Evolutionary conservation across 2,888 invertebrate genomes (phyloP), one percentile per base, ranked within the genome.

Genomic region (Heliconius charithonia): DNA sequence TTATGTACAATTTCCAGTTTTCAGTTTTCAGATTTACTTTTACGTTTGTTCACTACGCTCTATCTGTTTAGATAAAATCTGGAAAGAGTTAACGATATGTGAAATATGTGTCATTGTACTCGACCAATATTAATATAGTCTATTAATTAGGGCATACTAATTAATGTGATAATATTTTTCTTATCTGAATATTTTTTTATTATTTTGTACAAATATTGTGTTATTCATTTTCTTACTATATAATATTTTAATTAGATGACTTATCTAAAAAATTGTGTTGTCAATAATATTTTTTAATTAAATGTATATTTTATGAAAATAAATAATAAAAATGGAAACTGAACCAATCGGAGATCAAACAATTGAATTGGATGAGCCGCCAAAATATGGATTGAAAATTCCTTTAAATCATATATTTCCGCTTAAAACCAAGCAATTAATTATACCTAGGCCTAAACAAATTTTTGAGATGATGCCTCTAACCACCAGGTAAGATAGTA

Each of bases 361-460:
- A 45, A 77, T 78, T 22, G 83, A 82, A 19, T 82, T 89, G 63
- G 90, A 91, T 82, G 93, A 87, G 81, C 95, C 94, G 63, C 96
- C 97, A 25, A 95, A 96, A 81, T 96, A 96, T 87, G 98, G 98
- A 19, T 95, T 97, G 83, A 97, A 97, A 90, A 92, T 97, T n/a
- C 95, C 95, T 83, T 94, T 98, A 83, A 95, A 97, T 90, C 97
- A 98, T 93, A 95, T 96, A 83, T 98, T 96, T 93, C 97, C 97
- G 1, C 96, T 97, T 86, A 96, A 96, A 89, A 96, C 97, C 88
- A 96, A 96, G 83, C 97, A 97, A 87, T 93, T 95, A 83, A 91
- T 96, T 63, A 92, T 95, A 81, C 97, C 97, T 13, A 95, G 96
- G 82, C 90, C 97, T 16, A 95, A 94, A 84, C 97, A 98, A 92